phyloP scores from a whole-genome alignment of 2,888 invertebrate species.

The Aphelenchoides bicaudatus region DNA sequence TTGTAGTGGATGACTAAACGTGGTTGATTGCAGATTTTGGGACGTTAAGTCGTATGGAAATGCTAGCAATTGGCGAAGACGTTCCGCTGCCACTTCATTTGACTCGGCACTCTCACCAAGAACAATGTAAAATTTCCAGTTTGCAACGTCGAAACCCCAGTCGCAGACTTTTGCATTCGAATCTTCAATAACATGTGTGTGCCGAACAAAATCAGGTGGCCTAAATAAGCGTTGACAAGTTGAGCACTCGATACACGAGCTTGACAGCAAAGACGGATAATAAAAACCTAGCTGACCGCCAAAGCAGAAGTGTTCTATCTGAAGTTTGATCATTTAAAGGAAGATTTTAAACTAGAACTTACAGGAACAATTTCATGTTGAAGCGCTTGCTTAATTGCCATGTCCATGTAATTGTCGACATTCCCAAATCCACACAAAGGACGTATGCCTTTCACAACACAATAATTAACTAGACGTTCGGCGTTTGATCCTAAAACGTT shows the following conservation, averaged over 20 bases:
- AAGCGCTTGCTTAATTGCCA: neutral
- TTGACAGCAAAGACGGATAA: constrained; percentile 5
- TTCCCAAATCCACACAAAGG: constrained; percentile 15
- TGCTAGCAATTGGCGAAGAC: no score
- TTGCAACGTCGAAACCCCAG: constrained; percentile 1
- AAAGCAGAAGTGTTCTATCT: neutral
- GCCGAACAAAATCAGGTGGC: constrained; percentile 1
- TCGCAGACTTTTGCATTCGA: neutral
- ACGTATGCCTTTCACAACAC: neutral
- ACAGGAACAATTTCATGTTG: neutral
- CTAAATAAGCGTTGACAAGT: neutral
- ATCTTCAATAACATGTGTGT: constrained; percentile 1
- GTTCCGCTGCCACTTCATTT: no score
- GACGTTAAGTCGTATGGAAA: no score
- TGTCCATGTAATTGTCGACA: constrained; percentile 1
- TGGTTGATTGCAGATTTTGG: no score
- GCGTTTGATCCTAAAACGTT: neutral
- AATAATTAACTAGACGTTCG: neutral
- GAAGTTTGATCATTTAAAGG: neutral
- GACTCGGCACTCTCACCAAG: no score
- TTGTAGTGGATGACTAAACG: no score
- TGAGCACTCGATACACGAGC: constrained; percentile 11
- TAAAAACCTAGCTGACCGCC: constrained; percentile 4
- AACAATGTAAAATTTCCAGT: constrained; percentile 1
- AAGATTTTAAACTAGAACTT: neutral